A percentile compares a stretch with the other conserved stretches of the same genome.
phyloP scores from a whole-genome alignment of 2,113 vertebrate species.

The Nanger granti region DNA sequence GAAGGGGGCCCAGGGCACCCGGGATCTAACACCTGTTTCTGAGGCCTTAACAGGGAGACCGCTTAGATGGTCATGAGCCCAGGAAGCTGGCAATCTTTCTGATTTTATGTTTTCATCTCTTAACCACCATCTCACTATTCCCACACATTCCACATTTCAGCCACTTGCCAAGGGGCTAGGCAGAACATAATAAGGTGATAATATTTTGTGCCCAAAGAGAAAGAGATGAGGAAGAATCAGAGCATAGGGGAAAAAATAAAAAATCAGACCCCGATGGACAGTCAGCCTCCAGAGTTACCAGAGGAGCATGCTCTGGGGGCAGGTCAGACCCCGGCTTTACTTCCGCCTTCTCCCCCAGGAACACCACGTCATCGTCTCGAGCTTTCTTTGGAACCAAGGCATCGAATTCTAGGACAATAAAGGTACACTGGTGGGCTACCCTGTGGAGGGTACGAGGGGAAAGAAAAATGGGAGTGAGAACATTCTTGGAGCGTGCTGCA shows the following conservation, averaged over 20 bases:
- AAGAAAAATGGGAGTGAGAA: not conserved
- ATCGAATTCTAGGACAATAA: not conserved
- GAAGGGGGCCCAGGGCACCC: not conserved
- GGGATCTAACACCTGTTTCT: not conserved
- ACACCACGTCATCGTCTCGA: rapidly evolving
- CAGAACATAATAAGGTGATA: not conserved
- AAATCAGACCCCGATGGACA: not conserved
- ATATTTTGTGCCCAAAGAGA: not conserved
- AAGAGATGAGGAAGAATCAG: not conserved
- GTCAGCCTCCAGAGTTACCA: not conserved
- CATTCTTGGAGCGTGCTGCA: not conserved
- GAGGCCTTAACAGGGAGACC: not conserved
- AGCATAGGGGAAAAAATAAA: not conserved
- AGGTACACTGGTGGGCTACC: slow-evolving; percentile 16
- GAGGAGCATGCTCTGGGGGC: not conserved
- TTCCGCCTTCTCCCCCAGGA: slow-evolving; percentile 29
- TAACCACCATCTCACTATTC: not conserved
- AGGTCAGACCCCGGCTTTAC: not conserved
- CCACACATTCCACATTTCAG: not conserved
- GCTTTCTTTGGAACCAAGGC: not conserved
- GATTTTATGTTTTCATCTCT: not conserved
- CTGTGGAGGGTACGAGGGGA: not conserved
- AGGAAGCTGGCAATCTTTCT: not conserved
- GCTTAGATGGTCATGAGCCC: not conserved
- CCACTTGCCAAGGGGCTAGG: not conserved